These are phyloP conservation scores for Psittacula cyanocephala DNA, from an alignment of 2,113 vertebrate species.

Conservation along the genomic window DNA sequence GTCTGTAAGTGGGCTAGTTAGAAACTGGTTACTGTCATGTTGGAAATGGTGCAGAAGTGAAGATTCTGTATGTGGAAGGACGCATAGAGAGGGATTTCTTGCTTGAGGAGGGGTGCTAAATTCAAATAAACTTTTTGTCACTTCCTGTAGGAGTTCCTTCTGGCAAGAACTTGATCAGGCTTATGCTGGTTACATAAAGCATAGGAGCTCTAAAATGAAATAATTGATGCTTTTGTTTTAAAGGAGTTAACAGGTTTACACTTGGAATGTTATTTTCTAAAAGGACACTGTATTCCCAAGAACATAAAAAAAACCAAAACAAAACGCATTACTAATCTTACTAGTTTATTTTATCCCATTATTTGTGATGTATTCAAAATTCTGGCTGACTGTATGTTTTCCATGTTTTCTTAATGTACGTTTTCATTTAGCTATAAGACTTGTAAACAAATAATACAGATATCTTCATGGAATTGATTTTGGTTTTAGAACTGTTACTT, in stretches of 20 bases:
- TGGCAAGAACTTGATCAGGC: background rate
- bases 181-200: background rate
- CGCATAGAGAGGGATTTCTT: background rate
- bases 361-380: background rate
- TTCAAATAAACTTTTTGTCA: background rate
- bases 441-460: background rate
- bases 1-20: background rate
- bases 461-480: background rate
- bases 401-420: background rate
- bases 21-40: background rate
- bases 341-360: background rate
- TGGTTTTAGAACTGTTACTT: background rate
- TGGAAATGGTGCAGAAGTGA: background rate
- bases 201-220: background rate
- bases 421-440: background rate
- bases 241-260: background rate
- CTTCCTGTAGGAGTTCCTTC: background rate
- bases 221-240: background rate
- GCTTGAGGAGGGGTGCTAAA: background rate
- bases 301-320: background rate
- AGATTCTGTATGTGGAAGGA: background rate
- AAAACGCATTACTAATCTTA: background rate
- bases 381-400: background rate
- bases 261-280: background rate
- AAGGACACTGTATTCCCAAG: background rate